Conservation (phyloP, 2,113 vertebrate genomes). For the Edolisoma coerulescens region DNA sequence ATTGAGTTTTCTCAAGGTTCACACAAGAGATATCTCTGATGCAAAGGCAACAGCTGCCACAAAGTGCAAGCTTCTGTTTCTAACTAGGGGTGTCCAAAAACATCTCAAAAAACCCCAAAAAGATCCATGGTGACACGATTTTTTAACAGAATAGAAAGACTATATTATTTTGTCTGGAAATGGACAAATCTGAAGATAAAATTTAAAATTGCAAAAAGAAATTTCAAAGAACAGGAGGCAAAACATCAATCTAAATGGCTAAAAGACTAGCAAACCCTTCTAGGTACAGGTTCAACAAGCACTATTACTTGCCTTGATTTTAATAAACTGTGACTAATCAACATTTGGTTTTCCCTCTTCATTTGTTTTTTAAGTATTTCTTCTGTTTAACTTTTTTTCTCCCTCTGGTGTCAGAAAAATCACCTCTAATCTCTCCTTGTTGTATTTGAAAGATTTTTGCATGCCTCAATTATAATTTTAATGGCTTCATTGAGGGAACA, state of each 20-base stretch:
- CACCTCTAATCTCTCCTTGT: not conserved
- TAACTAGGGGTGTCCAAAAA: not conserved
- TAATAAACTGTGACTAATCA: not conserved
- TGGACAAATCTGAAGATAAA: not conserved
- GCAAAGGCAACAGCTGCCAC: not conserved
- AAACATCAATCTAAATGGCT: not conserved
- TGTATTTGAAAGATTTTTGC: not conserved
- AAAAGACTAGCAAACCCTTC: not conserved
- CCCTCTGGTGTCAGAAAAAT: not conserved
- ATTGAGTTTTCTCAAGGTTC: not conserved
- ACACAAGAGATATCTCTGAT: not conserved
- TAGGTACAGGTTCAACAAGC: not conserved
- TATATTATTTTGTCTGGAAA: not conserved
- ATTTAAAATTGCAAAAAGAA: not conserved
- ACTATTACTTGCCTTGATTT: not conserved
- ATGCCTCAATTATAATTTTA: not conserved
- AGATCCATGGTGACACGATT: fast-evolving
- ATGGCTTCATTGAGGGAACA: not conserved
- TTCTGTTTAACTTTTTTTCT: not conserved
- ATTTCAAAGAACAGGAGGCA: not conserved
- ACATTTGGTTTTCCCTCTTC: not conserved
- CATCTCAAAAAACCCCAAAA: not conserved
- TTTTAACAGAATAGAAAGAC: not conserved
- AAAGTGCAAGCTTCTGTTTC: not conserved
- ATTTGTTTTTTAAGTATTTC: not conserved